Base-by-base conservation (phyloP, 2,888 invertebrate species). In the Allacma fusca region DNA sequence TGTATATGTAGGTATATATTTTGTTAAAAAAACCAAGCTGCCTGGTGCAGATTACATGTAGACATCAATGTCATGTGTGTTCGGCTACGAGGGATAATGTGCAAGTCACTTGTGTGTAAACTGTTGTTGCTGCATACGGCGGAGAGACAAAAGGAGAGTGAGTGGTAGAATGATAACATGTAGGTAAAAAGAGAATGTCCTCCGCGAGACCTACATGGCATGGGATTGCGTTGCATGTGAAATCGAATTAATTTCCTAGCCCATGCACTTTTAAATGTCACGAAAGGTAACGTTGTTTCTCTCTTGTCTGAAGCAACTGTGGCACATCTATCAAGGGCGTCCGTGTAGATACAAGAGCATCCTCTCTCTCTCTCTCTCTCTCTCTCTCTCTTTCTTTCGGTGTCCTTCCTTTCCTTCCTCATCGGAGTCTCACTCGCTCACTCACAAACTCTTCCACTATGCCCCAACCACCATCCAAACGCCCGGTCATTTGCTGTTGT, bases 241-340 rank as follows among this genome's bases (percentile, higher is more conserved):
- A 72, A 72, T 29, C 59, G 59, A 72, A 59, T 72, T 72, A 72
- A 72, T 72, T 72, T 59, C 24, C 71, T 19, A 29, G 29, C 23
- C 57, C 72, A 72, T 71, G 71, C 71, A 72, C 72, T 72, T 72
- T 72, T 59, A 72, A 72, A 72, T 72, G 72, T 72, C 72, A 72
- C 72, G 72, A 62, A 72, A 21, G 29, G 21, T 16, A 59, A 34
- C 21, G 34, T 34, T 34, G 34, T 34, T 34, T 34, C 23, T 57
- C 62, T 62, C 23, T 24, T 62, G 62, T 62, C 62, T 62, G 21
- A 62, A 62, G 62, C 62, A 12, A 62, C 62, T 21, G n/a, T 24
- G 62, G 62, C 62, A 62, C 21, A 62, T 21, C 62, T 21, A 62
- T 16, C 62, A 21, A 62, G 62, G 26, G 23, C 26, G n/a, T 21